Base-by-base conservation (phyloP, 2,888 invertebrate genomes). In the Drosophila anceps region DNA sequence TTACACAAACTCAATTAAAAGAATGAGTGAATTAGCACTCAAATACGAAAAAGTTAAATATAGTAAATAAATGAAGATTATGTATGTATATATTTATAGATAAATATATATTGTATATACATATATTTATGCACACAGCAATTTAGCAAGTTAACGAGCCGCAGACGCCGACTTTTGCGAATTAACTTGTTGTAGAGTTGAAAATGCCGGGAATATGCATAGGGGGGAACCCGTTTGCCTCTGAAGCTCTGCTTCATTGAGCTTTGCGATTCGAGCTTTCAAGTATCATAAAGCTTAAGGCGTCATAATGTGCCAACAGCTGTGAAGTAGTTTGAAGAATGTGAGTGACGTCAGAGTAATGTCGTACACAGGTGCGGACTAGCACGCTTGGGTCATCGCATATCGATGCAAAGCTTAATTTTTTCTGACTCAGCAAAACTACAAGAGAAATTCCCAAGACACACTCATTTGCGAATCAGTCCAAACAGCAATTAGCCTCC, bases 121-220 rank as follows among this genome's bases (percentile, higher is more conserved):
- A 31, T 33, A 31, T 46, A 41, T 48, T 48, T 55, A 31, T 50
- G 48, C 27, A 48, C 7, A n/a, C n/a, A n/a, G n/a, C 29, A 71
- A 76, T 84, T 80, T 83, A 37, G 50, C 43, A 55, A 65, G 61
- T 58, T 73, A 83, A 86, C 79, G 67, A 84, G 65, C 68, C 69
- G 29, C 46, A 66, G 61, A 65, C 43, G 35, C 41, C 48, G 54
- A 37, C 64, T 29, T 41, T 50, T 43, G 58, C 29, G 43, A 58
- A 57, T 74, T 73, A 53, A 70, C 68, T 73, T 80, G 70, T 79
- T 39, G 73, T 29, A 69, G 70, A 24, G 24, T 12, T 61, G 61
- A 68, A 71, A 67, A 54, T 51, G 58, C 39, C 58, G 58, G 27
- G 8, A 9, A 41, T 10, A 20, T 7, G 9, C n/a, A 41, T 13